Base-by-base conservation (phyloP, 2,113 vertebrate genomes). In the Crocuta crocuta region DNA sequence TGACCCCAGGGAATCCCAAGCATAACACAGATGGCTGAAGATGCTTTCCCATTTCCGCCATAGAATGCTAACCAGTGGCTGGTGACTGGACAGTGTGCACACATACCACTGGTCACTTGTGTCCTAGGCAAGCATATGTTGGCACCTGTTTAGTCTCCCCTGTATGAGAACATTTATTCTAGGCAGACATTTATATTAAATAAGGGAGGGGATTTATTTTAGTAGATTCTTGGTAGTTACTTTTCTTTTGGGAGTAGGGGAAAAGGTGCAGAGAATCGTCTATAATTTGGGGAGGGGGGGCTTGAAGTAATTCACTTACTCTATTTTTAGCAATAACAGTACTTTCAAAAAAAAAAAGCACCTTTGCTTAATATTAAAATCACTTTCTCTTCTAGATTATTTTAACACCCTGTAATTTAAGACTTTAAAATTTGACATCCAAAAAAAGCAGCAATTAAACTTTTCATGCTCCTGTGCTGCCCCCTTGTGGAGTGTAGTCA, bases 401-500 rank as follows among this genome's bases (percentile, higher is more conserved):
- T 97, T 97, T 39, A 95, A 31, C 45, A 80, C n/a, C 83, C 21
- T 95, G 39, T 81, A 91, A 91, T 91, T 96, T 82, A 81, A 87
- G 48, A 39, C 90, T 90, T 96, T 81, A 95, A 97, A 97, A 96
- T 39, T 82, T 97, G 66, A 85, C 80, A 85, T 91, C 80, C 74
- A 43, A 74, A 95, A 26, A 95, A 91, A 91, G 80, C 23, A 31
- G 71, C 80, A 78, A 19, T 94, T 87, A 65, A 58, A 43, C 65
- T 97, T 97, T 93, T 45, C 23, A 10, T 80, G 93, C 91, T 97
- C 96, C 10, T 12, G 94, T 97, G 98, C 98, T 98, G 97, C 98
- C 98, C 98, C 97, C 98, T 98, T 90, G 98, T 98, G 98, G 98
- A 94, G 33, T 48, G 28, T 15, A 82, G 95, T 73, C 76, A 5